phyloP scores from a whole-genome alignment of 2,888 invertebrate genomes.

The Pristionchus mayeri region DNA sequence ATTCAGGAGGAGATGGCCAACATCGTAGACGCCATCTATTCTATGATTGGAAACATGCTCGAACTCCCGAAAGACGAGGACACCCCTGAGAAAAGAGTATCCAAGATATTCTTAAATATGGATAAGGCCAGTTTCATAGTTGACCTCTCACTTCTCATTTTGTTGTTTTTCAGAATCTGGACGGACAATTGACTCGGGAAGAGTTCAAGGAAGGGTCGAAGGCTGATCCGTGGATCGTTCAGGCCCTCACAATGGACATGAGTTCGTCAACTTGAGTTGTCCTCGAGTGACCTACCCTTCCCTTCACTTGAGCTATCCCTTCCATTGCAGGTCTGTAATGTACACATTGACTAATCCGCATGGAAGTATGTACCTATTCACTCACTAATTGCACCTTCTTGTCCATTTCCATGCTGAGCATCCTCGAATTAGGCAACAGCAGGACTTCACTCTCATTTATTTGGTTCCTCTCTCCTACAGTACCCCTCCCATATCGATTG shows the following conservation, averaged over 20 bases:
- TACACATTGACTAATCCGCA: neutral
- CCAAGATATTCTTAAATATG: conserved; percentile 79
- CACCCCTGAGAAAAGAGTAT: conserved; percentile 79
- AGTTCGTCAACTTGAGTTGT: conserved; percentile 12
- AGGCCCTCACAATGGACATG: conserved; percentile 78
- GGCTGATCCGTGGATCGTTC: conserved; percentile 79
- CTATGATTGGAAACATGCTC: conserved; percentile 79
- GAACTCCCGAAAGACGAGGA: conserved; percentile 79
- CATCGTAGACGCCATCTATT: conserved; percentile 67
- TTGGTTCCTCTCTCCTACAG: conserved; percentile 31
- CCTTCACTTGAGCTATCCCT: neutral
- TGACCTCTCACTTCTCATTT: no score
- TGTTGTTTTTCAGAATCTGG: conserved; percentile 77
- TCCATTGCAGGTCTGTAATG: conserved; percentile 30
- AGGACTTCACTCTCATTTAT: neutral
- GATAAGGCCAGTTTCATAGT: conserved; percentile 77
- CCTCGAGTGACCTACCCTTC: neutral
- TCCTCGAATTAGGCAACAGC: conserved; percentile 9
- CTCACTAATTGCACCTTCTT: conserved; percentile 9
- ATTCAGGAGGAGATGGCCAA: conserved; percentile 66
- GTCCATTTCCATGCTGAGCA: no score
- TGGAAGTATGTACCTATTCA: conserved; percentile 41
- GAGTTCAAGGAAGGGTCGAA: conserved; percentile 79
- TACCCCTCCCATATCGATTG: conserved; percentile 34
- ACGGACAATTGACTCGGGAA: conserved; percentile 78